Conservation (phyloP, 37 sponge, comb jelly and placozoan genomes). For the Agelas oroides region DNA sequence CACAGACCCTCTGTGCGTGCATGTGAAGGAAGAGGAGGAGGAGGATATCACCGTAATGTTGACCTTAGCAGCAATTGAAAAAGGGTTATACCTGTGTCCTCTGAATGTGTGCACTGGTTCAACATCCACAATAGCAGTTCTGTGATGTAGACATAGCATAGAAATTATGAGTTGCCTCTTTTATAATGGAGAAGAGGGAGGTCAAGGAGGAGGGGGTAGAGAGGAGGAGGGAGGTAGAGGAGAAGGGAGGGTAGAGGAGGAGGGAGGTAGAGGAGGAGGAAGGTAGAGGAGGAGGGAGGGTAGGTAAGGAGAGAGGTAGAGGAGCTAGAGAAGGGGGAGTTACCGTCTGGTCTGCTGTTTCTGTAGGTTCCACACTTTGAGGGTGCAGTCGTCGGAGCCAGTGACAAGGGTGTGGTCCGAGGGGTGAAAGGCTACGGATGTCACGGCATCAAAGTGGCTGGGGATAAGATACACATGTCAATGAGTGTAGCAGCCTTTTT, state of each 20-base stretch:
- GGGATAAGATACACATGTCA: not conserved
- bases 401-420: slow-evolving; percentile 64
- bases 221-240: too few relatives aligned
- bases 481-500: not conserved
- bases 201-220: too few relatives aligned
- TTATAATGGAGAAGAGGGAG: too few relatives aligned
- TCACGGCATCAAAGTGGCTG: slow-evolving; percentile 93
- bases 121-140: slow-evolving; percentile 76
- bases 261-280: not conserved
- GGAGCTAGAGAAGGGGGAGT: too few relatives aligned
- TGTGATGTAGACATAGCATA: not conserved
- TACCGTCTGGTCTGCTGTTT: not conserved
- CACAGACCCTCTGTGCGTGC: slow-evolving; percentile 42
- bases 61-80: not conserved
- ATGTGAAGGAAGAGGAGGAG: not conserved
- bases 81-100: slow-evolving; percentile 71
- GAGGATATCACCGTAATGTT: not conserved
- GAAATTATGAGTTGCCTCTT: too few relatives aligned
- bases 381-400: slow-evolving; percentile 55
- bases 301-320: too few relatives aligned
- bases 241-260: too few relatives aligned
- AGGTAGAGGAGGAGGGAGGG: too few relatives aligned
- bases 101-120: slow-evolving; percentile 93
- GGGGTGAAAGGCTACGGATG: slow-evolving; percentile 87
- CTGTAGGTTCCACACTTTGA: slow-evolving; percentile 89